These are phyloP conservation scores for Amiota mariae DNA, from an alignment of 2,888 invertebrate genomes.

Conservation along the genomic window DNA sequence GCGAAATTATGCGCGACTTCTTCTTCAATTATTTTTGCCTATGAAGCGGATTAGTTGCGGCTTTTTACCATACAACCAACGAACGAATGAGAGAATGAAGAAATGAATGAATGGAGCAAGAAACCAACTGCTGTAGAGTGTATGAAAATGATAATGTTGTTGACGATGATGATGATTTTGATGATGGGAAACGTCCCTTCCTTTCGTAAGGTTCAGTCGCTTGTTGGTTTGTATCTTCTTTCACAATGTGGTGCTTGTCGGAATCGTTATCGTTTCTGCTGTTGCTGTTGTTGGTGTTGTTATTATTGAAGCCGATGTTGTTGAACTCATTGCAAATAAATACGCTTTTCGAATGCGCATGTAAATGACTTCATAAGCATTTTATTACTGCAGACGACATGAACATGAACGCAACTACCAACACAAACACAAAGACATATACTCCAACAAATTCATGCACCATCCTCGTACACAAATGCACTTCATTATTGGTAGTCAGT, in stretches of 20 bases:
- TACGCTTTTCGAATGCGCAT: slow-evolving; percentile 65
- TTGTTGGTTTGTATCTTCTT: neutral
- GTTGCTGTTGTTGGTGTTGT: neutral
- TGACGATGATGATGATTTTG: no score
- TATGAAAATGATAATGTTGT: no score
- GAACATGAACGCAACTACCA: neutral
- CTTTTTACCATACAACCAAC: neutral
- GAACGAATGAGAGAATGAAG: neutral
- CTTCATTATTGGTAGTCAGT: neutral
- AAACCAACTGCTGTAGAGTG: no score
- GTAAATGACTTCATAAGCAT: slow-evolving; percentile 69
- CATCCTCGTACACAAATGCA: neutral
- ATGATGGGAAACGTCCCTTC: neutral
- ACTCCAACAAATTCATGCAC: neutral
- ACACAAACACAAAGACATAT: neutral
- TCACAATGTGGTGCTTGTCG: neutral
- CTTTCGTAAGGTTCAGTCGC: neutral
- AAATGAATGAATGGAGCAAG: neutral
- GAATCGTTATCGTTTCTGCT: neutral
- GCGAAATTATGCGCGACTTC: slow-evolving; percentile 21
- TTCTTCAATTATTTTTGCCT: slow-evolving; percentile 15
- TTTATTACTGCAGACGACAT: slow-evolving; percentile 55
- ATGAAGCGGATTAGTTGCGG: slow-evolving; percentile 19
- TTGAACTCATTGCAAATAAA: slow-evolving; percentile 69
- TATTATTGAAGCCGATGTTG: slow-evolving; percentile 53